Evolutionary conservation across 2,797 vertebrate genomes (phyloP), one percentile per base, ranked within the genome.

Genomic region (Chelmon rostratus): DNA sequence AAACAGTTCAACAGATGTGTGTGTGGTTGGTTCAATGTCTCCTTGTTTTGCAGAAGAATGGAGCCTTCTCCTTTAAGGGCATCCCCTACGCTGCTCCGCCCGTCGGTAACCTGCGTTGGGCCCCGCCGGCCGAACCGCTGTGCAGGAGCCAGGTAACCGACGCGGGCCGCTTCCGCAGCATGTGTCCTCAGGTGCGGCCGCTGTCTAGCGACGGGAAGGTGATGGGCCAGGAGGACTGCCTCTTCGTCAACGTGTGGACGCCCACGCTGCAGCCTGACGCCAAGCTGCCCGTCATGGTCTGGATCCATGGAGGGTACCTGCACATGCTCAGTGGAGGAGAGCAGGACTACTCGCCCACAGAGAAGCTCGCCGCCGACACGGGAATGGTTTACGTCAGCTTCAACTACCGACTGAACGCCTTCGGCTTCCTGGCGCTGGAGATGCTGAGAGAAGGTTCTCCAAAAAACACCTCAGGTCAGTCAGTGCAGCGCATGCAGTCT

Each of bases 361-460:
- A 95, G 87, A 80, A 91, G 74, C 90, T 96, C 1, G 92, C 95
- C 0, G 78, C 76, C 0, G 72, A 85, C 44, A 95, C 95, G 0
- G 68, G 68, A 0, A 6, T 86, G 0, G 95, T 96, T 12, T 95
- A 94, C 1, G 94, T 96, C 84, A 96, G 96, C 91, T 91, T 96
- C 79, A 96, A 96, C 88, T 96, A 96, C 91, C 93, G 96, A 70
- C 95, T 96, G 62, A 95, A 94, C 64, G 95, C 93, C 1, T 95
- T 96, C 8, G 96, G 96, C 53, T 96, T 96, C 88, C 79, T 96
- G 90, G 95, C 96, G 0, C 79, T 96, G 84, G 78, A 95, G 77
- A n/a, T 93, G 0, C 90, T 97, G 19, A 92, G 95, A 68, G 90
- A 95, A 50, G 94, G 92, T 37, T 95, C 95, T 50, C 86, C 89